Evolutionary conservation across 2,888 invertebrate genomes (phyloP).

Genomic region (Acleris sparsana): DNA sequence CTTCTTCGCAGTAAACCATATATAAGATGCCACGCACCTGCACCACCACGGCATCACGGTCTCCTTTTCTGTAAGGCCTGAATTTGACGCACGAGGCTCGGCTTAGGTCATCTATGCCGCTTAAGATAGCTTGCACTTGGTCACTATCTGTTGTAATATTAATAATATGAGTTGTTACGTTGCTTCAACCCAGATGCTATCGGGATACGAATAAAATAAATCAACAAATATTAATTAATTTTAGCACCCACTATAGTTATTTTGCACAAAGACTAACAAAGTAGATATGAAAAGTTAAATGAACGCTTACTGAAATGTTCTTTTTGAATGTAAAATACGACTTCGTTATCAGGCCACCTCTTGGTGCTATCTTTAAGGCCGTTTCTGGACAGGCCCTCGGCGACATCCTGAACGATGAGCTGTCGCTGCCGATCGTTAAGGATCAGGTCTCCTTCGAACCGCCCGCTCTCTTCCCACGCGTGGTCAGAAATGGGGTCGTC

Average conservation of each 20-base stretch:
- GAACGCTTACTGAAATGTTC: conserved; percentile 75
- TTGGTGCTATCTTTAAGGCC: conserved; percentile 73
- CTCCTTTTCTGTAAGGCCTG: conserved; percentile 72
- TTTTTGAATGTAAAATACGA: conserved; percentile 71
- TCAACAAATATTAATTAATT: background rate
- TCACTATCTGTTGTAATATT: conserved; percentile 55
- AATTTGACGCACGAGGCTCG: conserved; percentile 78
- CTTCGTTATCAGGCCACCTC: conserved; percentile 76
- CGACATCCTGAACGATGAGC: conserved; percentile 69
- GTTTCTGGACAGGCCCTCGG: conserved; percentile 73
- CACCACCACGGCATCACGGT: conserved; percentile 76
- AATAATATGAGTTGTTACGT: no score
- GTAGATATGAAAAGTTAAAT: conserved; percentile 3
- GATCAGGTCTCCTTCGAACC: conserved; percentile 81
- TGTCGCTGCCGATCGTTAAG: conserved; percentile 74
- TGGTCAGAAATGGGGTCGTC: conserved; percentile 65
- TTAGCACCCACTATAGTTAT: no score
- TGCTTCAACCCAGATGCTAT: no score
- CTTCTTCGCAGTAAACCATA: no score
- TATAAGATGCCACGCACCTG: conserved; percentile 56
- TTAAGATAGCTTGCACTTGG: conserved; percentile 73
- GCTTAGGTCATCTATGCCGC: conserved; percentile 74
- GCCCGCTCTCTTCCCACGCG: conserved; percentile 79
- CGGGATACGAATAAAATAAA: no score
- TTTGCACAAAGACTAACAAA: background rate